Conservation (phyloP, 2,113 vertebrate species). For the Sigmodon hispidus region DNA sequence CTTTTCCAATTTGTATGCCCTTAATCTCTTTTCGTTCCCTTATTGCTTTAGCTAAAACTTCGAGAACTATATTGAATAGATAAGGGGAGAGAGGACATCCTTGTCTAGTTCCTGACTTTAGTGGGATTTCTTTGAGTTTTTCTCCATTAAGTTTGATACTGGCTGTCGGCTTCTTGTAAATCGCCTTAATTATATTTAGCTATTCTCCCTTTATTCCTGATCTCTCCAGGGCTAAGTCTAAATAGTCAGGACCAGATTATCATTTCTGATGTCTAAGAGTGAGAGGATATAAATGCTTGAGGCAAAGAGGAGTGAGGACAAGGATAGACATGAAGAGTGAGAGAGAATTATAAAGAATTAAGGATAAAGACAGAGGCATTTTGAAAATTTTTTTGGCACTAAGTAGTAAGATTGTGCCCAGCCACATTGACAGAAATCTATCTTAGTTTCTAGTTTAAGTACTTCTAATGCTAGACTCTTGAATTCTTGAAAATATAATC, state of each 20-base stretch:
- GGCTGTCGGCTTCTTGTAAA: too few species aligned
- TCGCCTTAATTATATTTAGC: too few species aligned
- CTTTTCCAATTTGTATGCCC: too few species aligned
- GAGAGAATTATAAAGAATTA: too few species aligned
- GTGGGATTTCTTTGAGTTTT: too few species aligned
- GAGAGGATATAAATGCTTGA: neutral
- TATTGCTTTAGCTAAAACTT: too few species aligned
- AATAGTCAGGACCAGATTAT: neutral
- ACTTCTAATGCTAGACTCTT: neutral
- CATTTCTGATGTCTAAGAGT: neutral
- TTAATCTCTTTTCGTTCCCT: too few species aligned
- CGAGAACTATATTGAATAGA: too few species aligned
- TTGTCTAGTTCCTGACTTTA: too few species aligned
- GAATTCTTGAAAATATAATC: neutral
- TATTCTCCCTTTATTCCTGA: too few species aligned
- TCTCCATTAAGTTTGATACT: too few species aligned
- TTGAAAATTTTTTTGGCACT: neutral
- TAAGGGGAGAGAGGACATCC: too few species aligned
- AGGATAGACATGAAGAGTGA: neutral
- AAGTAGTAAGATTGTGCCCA: neutral
- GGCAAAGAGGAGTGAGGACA: rapidly evolving
- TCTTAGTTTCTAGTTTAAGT: neutral
- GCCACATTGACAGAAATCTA: neutral
- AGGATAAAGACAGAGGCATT: neutral
- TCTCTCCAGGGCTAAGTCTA: rapidly evolving